Percentiles rank a stretch among this genome's conserved stretches.
Evolutionary conservation across 2,113 vertebrate genomes (phyloP).

Genomic region (Miniopterus natalensis): DNA sequence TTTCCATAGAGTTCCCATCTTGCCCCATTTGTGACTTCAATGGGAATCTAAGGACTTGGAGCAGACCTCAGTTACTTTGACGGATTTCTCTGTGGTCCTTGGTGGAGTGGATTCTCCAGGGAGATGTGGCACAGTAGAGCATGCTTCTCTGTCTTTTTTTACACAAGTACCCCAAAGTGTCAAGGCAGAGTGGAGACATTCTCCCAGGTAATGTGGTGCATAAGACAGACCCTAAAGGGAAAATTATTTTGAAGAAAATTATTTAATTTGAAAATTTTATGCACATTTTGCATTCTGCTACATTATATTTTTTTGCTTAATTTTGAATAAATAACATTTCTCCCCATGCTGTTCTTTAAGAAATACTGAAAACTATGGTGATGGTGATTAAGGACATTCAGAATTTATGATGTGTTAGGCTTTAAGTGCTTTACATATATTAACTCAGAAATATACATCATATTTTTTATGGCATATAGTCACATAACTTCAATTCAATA

Average conservation of each 20-base stretch:
- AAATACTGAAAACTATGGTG: not conserved
- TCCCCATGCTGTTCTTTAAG: not conserved
- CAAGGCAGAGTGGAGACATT: not conserved
- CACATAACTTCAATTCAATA: not conserved
- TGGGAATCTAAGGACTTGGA: not conserved
- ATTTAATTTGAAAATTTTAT: not conserved
- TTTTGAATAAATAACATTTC: constrained; percentile 13
- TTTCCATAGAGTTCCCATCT: not conserved
- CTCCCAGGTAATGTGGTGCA: not conserved
- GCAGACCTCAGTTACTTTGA: not conserved
- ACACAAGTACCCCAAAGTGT: not conserved
- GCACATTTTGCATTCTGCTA: not conserved
- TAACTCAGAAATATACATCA: not conserved
- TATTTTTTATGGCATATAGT: not conserved
- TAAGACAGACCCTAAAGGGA: not conserved
- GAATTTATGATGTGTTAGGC: not conserved
- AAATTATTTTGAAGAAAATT: not conserved
- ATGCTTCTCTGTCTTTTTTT: not conserved
- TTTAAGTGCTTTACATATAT: not conserved
- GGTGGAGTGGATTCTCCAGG: not conserved
- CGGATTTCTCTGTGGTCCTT: not conserved
- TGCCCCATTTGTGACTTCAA: not conserved
- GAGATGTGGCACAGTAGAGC: not conserved
- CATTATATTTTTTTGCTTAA: not conserved
- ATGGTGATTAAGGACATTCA: not conserved